A percentile compares a stretch with the other conserved stretches of the same genome.
Conservation (phyloP, 2,797 vertebrate species). For the Crotalus adamanteus region DNA sequence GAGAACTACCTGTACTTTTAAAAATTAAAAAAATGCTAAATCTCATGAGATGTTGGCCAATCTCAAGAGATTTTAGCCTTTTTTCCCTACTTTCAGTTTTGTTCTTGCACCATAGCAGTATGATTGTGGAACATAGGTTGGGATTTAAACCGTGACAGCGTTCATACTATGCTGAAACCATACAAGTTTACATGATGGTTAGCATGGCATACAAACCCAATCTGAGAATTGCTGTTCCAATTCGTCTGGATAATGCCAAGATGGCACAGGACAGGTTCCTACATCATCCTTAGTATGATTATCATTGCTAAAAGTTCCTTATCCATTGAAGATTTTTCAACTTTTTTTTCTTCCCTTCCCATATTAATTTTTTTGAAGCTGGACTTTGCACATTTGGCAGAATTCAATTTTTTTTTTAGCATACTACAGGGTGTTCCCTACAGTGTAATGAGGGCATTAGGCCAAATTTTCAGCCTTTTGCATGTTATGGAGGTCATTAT, state of each 20-base stretch:
- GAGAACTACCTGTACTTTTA: not conserved
- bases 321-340: not conserved
- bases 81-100: not conserved
- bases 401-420: not conserved
- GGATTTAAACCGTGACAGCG: not conserved
- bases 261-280: not conserved
- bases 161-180: not conserved
- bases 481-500: constrained; percentile 20
- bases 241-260: not conserved
- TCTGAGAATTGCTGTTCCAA: not conserved
- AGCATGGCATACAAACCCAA: not conserved
- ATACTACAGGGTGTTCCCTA: not conserved
- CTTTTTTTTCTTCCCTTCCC: not conserved
- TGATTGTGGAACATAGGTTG: not conserved
- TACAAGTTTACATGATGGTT: not conserved
- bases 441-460: not conserved
- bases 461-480: constrained; percentile 25
- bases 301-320: not conserved
- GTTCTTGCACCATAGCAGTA: not conserved
- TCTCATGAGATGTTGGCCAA: not conserved
- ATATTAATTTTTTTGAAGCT: not conserved
- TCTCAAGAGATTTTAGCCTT: not conserved
- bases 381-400: not conserved
- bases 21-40: not conserved
- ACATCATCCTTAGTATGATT: not conserved